These are phyloP conservation scores for Campoletis sonorensis DNA, from an alignment of 1,140 invertebrate species.

Conservation along the genomic window DNA sequence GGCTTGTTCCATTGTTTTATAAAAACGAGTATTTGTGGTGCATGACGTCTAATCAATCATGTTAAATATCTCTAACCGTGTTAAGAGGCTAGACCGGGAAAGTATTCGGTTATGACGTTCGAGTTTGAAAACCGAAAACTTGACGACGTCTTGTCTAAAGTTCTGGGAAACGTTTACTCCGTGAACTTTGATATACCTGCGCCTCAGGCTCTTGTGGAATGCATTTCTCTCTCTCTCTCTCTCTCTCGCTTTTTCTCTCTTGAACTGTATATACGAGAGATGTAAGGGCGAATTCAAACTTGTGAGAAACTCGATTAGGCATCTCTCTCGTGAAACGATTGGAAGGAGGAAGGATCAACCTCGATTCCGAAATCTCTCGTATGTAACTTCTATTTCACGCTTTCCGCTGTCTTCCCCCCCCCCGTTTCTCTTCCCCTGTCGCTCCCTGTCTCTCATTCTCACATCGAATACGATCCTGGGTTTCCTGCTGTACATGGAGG, in stretches of 20 bases:
- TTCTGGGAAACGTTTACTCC: slow-evolving; percentile 21
- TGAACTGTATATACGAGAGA: neutral
- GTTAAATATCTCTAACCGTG: neutral
- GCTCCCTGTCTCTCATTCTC: neutral
- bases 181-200: slow-evolving; percentile 21
- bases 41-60: too few species aligned
- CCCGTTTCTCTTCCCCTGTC: neutral
- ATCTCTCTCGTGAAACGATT: slow-evolving; percentile 27
- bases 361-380: slow-evolving; percentile 15
- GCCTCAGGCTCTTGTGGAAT: neutral
- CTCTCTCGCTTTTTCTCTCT: slow-evolving; percentile 12
- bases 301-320: slow-evolving; percentile 34
- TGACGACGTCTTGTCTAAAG: slow-evolving; percentile 1
- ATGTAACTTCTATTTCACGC: too few species aligned
- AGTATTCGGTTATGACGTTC: slow-evolving; percentile 12
- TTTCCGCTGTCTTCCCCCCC: too few species aligned
- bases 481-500: neutral
- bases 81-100: neutral
- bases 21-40: too few species aligned
- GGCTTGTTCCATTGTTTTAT: too few species aligned
- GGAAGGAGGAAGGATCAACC: neutral
- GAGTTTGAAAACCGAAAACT: slow-evolving; percentile 22
- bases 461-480: neutral
- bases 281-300: slow-evolving; percentile 25
- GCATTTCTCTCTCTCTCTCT: neutral